Evolutionary conservation across 2,113 vertebrate genomes (phyloP).

Genomic region (Strix uralensis): DNA sequence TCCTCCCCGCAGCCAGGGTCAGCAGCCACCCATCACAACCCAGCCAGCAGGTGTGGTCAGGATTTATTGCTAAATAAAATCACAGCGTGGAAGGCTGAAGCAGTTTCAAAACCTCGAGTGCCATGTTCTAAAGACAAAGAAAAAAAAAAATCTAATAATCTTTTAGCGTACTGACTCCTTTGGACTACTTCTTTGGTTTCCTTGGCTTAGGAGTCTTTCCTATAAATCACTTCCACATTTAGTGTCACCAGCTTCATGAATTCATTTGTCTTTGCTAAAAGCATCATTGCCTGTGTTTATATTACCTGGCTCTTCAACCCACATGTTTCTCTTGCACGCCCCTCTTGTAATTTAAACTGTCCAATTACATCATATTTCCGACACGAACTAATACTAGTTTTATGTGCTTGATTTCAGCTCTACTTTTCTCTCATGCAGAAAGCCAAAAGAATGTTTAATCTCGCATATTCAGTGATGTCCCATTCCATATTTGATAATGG

Average conservation of each 20-base stretch:
- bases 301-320: neutral
- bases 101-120: neutral
- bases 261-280: slow-evolving; percentile 39
- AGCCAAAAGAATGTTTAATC: neutral
- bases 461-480: neutral
- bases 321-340: neutral
- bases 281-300: neutral
- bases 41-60: neutral
- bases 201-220: neutral
- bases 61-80: neutral
- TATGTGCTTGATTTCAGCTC: neutral
- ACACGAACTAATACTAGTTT: neutral
- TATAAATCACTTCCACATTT: slow-evolving; percentile 26
- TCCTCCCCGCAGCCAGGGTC: neutral
- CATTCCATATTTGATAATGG: neutral
- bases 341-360: neutral
- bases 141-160: neutral
- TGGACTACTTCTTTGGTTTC: neutral
- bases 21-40: neutral
- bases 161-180: neutral
- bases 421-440: neutral
- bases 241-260: slow-evolving; percentile 21
- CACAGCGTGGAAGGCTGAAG: neutral
- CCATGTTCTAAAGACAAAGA: neutral
- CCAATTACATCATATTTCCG: neutral